Percentiles rank a stretch among this genome's conserved stretches.
phyloP scores from a whole-genome alignment of 1,140 invertebrate genomes.

The Bombus polaris region DNA sequence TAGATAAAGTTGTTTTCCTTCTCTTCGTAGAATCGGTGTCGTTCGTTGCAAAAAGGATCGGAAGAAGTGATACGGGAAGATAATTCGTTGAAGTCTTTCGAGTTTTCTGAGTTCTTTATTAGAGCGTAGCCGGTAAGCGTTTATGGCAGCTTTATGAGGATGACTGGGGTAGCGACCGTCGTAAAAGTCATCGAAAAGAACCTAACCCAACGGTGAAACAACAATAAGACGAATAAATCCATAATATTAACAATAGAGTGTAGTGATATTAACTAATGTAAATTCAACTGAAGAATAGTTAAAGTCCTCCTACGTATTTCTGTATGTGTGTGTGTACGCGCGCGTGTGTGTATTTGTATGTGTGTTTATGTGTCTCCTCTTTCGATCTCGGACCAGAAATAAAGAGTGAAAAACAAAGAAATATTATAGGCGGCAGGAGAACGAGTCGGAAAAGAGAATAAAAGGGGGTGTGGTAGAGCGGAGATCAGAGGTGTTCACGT shows the following conservation, averaged over 20 bases:
- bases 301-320: constrained; percentile 28
- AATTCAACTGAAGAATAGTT: constrained; percentile 55
- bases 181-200: constrained; percentile 53
- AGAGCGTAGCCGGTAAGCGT: constrained; percentile 60
- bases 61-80: constrained; percentile 48
- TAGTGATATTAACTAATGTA: constrained; percentile 59
- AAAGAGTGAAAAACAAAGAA: not conserved
- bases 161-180: constrained; percentile 63
- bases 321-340: not conserved
- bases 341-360: too few relatives aligned
- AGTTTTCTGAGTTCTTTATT: constrained; percentile 54
- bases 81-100: constrained; percentile 50
- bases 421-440: constrained; percentile 26
- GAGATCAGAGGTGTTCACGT: constrained; percentile 48
- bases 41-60: constrained; percentile 37
- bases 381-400: not conserved
- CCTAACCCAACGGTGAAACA: constrained; percentile 60
- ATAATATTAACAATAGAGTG: constrained; percentile 58
- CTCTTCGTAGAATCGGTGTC: not conserved
- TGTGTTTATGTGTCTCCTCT: not conserved
- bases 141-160: constrained; percentile 70
- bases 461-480: constrained; percentile 50
- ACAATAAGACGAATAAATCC: constrained; percentile 54
- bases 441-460: constrained; percentile 45
- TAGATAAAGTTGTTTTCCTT: not conserved